A percentile compares a stretch with the other conserved stretches of the same genome.
Evolutionary conservation across 2,113 vertebrate genomes (phyloP).

Genomic region (Mobula birostris): DNA sequence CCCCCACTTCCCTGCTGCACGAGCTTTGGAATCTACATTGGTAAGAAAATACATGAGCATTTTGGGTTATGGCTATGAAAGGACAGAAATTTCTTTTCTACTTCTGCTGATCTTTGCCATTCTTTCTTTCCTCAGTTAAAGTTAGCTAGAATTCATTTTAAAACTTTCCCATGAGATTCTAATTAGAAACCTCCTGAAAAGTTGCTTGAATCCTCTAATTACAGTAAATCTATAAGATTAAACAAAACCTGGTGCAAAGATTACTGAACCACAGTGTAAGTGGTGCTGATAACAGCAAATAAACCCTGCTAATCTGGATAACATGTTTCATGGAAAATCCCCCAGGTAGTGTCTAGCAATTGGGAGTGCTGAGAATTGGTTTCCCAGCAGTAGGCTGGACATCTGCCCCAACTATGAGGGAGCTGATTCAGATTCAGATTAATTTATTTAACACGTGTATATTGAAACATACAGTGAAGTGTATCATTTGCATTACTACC

Average conservation of each 20-base stretch:
- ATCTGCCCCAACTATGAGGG: too few relatives aligned
- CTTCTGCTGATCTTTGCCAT: too few relatives aligned
- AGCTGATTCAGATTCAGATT: too few relatives aligned
- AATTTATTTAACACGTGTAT: too few relatives aligned
- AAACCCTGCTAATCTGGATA: background rate
- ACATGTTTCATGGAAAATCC: background rate
- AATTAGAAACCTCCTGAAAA: background rate
- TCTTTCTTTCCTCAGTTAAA: background rate
- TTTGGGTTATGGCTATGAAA: background rate
- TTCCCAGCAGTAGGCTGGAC: too few relatives aligned
- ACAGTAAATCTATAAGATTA: background rate
- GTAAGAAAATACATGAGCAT: background rate
- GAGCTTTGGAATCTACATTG: background rate
- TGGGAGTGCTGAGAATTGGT: too few relatives aligned
- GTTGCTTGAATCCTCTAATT: background rate
- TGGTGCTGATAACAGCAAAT: background rate
- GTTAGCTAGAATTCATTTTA: background rate
- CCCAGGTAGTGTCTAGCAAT: background rate
- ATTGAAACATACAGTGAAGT: too few relatives aligned
- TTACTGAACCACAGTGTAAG: background rate
- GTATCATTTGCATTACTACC: too few relatives aligned
- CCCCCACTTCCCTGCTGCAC: background rate
- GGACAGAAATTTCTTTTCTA: background rate
- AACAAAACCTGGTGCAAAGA: conserved; percentile 1
- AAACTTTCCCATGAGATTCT: background rate